Percentiles rank a stretch among this genome's conserved stretches.
Evolutionary conservation across 2,888 invertebrate species (phyloP).

Genomic region (Xanthia togata): DNA sequence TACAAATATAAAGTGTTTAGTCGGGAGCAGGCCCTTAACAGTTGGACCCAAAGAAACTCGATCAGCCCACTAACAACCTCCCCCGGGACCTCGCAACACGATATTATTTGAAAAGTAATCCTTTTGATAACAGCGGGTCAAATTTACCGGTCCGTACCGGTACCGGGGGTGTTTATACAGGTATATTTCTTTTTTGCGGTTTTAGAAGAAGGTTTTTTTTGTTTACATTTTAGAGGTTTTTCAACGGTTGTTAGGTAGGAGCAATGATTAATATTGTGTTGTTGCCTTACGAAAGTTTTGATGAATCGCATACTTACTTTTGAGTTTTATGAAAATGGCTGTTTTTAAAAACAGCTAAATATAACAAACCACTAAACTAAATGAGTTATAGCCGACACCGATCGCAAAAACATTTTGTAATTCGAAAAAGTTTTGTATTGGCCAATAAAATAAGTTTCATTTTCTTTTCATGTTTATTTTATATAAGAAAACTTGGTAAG

Average conservation of each 20-base stretch:
- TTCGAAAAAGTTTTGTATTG: not conserved
- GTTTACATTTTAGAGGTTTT: constrained; percentile 10
- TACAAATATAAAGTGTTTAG: constrained; percentile 53
- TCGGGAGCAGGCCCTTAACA: constrained; percentile 29
- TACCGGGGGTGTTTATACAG: constrained; percentile 18
- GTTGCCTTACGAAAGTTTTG: not conserved
- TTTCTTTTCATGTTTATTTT: constrained; percentile 19
- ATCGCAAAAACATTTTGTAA: not conserved
- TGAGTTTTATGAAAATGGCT: not conserved
- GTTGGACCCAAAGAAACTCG: constrained; percentile 56
- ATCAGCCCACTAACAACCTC: constrained; percentile 58
- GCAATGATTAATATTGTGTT: not conserved
- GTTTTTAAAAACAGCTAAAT: not conserved
- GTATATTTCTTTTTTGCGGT: not conserved
- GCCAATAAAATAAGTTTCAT: constrained; percentile 14
- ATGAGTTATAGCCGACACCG: not conserved
- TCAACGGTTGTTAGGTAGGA: not conserved
- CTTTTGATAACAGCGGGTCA: constrained; percentile 56
- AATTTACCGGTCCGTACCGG: constrained; percentile 26
- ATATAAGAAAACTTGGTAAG: constrained; percentile 16
- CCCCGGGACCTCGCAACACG: constrained; percentile 54
- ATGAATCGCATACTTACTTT: not conserved
- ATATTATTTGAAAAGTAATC: constrained; percentile 67
- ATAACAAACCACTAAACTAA: not conserved
- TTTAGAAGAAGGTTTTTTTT: constrained; percentile 23